Base-by-base conservation (phyloP, 2,113 vertebrate genomes). In the Sarotherodon lohbergeri region DNA sequence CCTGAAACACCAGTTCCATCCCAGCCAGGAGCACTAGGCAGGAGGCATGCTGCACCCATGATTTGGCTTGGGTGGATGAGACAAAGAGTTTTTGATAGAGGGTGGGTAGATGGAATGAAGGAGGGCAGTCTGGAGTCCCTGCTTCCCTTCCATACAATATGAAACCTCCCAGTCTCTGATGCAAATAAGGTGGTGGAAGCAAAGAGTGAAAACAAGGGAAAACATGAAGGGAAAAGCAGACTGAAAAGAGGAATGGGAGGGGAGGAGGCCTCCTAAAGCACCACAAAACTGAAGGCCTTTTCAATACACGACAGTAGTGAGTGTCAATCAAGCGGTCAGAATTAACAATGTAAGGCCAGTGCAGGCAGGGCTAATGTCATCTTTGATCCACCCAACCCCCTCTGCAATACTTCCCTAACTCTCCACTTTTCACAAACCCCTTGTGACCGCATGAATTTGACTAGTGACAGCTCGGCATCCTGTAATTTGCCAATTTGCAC, bases 401-500 rank as follows among this genome's bases (percentile, higher is more conserved):
- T 68, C 86, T 34, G 41, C 59, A 96, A 95, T 95, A 96, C 95
- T 93, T 93, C 92, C 91, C 87, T 48, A 76, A 80, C 90, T 88
- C 87, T 89, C 95, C 90, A 97, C 96, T 96, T 90, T 88, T 85
- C 91, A 84, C 86, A 89, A 89, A 52, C 90, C 90, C 97, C 96
- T 93, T 92, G 95, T 89, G 88, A 95, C 93, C 96, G 95, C 96
- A 95, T 95, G 76, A 94, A 95, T 95, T 93, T 93, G 91, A 91
- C 91, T 91, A 88, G 85, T 94, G 93, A 94, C 94, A 89, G 88
- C 93, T 93, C 95, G 59, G 12, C 84, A 80, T 96, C 95, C 95
- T 94, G 89, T 96, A 95, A 95, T 97, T 97, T 95, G 96, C 94
- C 95, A 94, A 97, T 97, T 97, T 97, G 95, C 95, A 95, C 92